Evolutionary conservation across 2,113 vertebrate genomes (phyloP), one percentile per base, ranked within the genome.

Genomic region (Perognathus longimembris): DNA sequence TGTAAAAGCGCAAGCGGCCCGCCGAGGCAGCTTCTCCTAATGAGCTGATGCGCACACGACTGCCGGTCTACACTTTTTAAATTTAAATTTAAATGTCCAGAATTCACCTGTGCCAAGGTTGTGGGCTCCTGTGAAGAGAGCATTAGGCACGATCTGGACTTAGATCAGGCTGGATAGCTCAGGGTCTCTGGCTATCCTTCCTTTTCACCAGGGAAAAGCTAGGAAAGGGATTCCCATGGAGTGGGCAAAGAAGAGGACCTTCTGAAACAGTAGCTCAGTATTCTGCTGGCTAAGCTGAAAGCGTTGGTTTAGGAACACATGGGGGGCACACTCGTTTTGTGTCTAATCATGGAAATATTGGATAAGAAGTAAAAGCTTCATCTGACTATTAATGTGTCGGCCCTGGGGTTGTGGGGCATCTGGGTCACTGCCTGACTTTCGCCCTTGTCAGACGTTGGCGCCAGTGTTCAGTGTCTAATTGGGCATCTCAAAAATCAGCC

Each of bases 1-100:
- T 10, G 1, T 24, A 34, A 59, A 4, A 34, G 42, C 34, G 92
- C n/a, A n/a, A n/a, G n/a, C n/a, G n/a, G n/a, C n/a, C n/a, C n/a
- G n/a, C n/a, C 59, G 40, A 40, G 30, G 7, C 7, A 30, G 26
- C 26, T n/a, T 28, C 3, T 59, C 7, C 21, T 21, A 61, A 24
- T 26, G 20, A 59, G 82, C 32, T 34, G 0, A 0, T 36, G n/a
- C 69, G n/a, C 12, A 59, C 66, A 15, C 9, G 20, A 54, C 0
- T 11, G 40, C 59, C 26, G 32, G 40, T 0, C 30, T 26, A 59
- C 15, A n/a, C 24, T 61, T 50, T n/a, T n/a, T n/a, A n/a, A n/a
- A 9, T 73, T 81, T 54, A 12, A n/a, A 50, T n/a, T 20, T 45
- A 82, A 83, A 73, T 32, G 45, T n/a, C 15, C 7, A 36, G 34